Evolutionary conservation across 2,797 vertebrate genomes (phyloP), one percentile per base, ranked within the genome.

Genomic region (Rhyacichthys aspro): DNA sequence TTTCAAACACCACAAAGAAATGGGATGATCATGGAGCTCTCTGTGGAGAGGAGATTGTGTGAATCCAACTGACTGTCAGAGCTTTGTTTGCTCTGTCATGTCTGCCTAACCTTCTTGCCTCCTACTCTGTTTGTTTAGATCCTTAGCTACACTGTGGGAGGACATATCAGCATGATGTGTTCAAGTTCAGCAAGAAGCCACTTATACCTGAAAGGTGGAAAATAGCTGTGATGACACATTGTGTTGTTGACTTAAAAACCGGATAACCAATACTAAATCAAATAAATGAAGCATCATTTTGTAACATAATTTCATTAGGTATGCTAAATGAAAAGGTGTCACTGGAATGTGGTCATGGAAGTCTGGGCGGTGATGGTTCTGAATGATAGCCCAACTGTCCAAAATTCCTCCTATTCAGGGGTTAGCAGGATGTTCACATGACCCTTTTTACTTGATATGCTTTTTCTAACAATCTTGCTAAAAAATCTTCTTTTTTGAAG

Each of bases 31-130:
- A 58, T 50, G 48, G 42, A 70, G 72, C 70, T 47, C 68, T 63
- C 73, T 47, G 58, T 55, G 67, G 43, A 77, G 62, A 74, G 44
- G 67, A 72, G 62, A 67, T 63, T 79, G 63, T 78, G 63, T 70
- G 64, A 42, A 73, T 75, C 70, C 16, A 1, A 70, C 61, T 46
- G 64, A 63, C 70, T 77, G 70, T 85, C 67, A 56, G 48, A 72
- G 68, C 66, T 73, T 59, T 86, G 69, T 86, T 86, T 87, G 73
- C 54, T 78, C 65, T 77, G 59, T 70, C 70, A 77, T 79, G 73
- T 85, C 79, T 81, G 66, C 70, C 74, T 70, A 78, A 82, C 81
- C 73, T 76, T 70, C 69, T 66, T 1, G 15, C 74, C 81, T 84
- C 74, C 76, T 76, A 72, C 76, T 58, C 68, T 70, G 71, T 81